Evolutionary conservation across 2,113 vertebrate species (phyloP), one percentile per base, ranked within the genome.

Genomic region (Tichodroma muraria): DNA sequence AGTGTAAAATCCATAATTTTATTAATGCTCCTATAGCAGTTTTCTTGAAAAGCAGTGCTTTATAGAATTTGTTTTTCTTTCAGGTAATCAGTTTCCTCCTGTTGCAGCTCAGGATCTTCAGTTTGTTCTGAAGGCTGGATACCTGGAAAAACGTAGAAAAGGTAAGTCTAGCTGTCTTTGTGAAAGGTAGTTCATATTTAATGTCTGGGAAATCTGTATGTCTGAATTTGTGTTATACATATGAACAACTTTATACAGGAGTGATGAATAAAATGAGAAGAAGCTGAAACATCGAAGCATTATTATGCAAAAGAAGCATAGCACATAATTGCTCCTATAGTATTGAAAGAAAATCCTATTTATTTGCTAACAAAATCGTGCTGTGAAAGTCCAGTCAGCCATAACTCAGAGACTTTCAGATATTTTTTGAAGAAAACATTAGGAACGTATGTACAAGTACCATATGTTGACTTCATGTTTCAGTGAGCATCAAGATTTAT

Each of bases 131-230:
- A 99, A 99, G 93, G 97, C 98, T 54, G 99, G 99, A 61, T 99
- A 99, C 94, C 98, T 99, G 65, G 99, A 99, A 97, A 99, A 99
- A 96, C 99, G 99, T 60, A 98, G 99, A 88, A 99, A 99, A 98
- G 99, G 99, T 98, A 95, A 82, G 68, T 79, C 37, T 28, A 60
- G 35, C 11, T 77, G 2, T 33, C 23, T 79, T 49, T 63, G 37
- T 68, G 30, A 65, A 66, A 92, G 27, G 21, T 38, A n/a, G 24
- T 33, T 15, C 5, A 8, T 42, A 21, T 77, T 65, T 77, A 52
- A 5, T 63, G 17, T 61, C 30, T 72, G 10, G 13, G 21, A 85
- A 60, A 4, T 54, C 40, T 92, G 0, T 70, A 30, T 83, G 31
- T 42, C 47, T 21, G 22, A 64, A 47, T 75, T 80, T 40, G 45